A percentile compares a stretch with the other conserved stretches of the same genome.
phyloP scores from a whole-genome alignment of 2,797 vertebrate genomes.

The Gambusia yucatana region DNA sequence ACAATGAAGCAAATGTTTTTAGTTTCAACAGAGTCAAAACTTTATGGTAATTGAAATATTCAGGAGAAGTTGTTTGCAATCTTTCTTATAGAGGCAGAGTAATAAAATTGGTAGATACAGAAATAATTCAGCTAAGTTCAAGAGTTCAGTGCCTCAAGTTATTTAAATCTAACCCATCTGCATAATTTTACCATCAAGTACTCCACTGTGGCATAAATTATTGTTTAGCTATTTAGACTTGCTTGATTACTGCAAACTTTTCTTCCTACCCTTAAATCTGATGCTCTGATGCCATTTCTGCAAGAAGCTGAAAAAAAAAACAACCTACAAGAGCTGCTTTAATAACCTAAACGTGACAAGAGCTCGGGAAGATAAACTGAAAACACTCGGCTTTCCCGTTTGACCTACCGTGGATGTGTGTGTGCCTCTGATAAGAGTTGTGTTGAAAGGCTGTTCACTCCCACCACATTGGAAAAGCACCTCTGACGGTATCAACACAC shows the following conservation, averaged over 20 bases:
- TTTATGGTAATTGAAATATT: not conserved
- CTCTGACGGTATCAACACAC: slow-evolving; percentile 24
- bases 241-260: slow-evolving; percentile 12
- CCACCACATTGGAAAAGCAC: slow-evolving; percentile 30
- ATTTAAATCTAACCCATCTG: slow-evolving; percentile 33
- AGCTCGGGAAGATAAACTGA: slow-evolving; percentile 20
- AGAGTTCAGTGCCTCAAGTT: slow-evolving; percentile 22
- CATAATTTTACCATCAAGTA: slow-evolving; percentile 13
- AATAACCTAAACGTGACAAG: slow-evolving; percentile 21
- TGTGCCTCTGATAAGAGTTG: slow-evolving; percentile 49
- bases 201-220: slow-evolving; percentile 1
- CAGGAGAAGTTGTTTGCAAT: slow-evolving; percentile 14
- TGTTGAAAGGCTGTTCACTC: slow-evolving; percentile 48
- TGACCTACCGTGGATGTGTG: slow-evolving; percentile 33
- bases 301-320: not conserved
- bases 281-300: slow-evolving; percentile 13
- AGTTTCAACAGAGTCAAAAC: not conserved
- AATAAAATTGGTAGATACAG: slow-evolving; percentile 8
- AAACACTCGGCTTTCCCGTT: slow-evolving; percentile 24
- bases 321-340: slow-evolving; percentile 10
- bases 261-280: slow-evolving; percentile 9
- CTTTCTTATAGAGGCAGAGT: slow-evolving; percentile 5
- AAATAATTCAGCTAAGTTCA: slow-evolving; percentile 35
- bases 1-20: not conserved
- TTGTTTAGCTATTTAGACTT: slow-evolving; percentile 9